phyloP scores from a whole-genome alignment of 2,113 vertebrate genomes.

The Megaceryle torquata region DNA sequence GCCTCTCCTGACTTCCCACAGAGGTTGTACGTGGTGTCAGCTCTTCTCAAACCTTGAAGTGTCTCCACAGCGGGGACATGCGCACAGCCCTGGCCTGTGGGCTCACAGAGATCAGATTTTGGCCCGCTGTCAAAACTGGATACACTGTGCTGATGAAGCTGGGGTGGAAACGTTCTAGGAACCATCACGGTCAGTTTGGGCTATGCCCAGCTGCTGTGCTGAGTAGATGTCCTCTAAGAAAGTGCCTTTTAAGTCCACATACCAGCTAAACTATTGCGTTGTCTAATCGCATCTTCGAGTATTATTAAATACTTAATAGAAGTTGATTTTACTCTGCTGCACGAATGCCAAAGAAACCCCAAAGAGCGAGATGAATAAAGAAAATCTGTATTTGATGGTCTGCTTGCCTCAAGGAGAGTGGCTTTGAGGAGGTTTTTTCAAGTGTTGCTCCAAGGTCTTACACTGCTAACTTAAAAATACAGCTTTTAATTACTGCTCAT shows the following conservation, averaged over 20 bases:
- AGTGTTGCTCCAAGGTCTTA: not conserved
- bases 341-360: not conserved
- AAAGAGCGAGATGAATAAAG: not conserved
- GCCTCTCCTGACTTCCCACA: not conserved
- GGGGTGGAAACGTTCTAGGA: not conserved
- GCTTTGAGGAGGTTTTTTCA: not conserved
- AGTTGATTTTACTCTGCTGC: not conserved
- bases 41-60: not conserved
- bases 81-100: not conserved
- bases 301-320: not conserved
- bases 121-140: not conserved
- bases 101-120: not conserved
- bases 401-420: not conserved
- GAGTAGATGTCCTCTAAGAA: not conserved
- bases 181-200: not conserved
- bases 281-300: not conserved
- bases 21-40: accelerated
- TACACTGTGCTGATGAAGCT: not conserved
- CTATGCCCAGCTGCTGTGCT: not conserved
- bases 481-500: not conserved
- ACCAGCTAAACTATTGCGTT: not conserved
- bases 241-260: accelerated
- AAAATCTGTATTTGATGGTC: not conserved
- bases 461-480: not conserved
- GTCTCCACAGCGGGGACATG: not conserved